Conservation (phyloP, 2,113 vertebrate genomes). For the Crotalus helleri region DNA sequence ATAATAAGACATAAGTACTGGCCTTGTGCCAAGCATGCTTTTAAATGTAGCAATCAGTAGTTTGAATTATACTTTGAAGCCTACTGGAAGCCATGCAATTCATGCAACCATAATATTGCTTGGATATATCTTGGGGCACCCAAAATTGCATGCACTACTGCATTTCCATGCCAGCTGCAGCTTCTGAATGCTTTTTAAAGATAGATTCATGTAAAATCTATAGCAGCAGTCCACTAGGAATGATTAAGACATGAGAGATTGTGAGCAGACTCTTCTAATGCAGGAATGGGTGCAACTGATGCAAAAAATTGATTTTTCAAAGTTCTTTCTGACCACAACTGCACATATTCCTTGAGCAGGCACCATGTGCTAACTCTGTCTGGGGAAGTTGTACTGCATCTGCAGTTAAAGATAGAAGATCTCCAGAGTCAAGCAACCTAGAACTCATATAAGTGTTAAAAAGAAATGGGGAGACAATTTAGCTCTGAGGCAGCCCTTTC, state of each 20-base stretch:
- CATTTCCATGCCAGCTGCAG: not conserved
- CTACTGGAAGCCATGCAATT: not conserved
- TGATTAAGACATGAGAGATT: not conserved
- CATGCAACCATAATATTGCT: not conserved
- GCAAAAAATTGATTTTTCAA: not conserved
- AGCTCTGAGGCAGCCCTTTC: not conserved
- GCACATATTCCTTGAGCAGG: not conserved
- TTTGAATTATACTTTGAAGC: not conserved
- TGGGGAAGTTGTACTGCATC: not conserved
- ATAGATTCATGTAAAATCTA: not conserved
- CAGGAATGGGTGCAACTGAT: not conserved
- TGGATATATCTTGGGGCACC: not conserved
- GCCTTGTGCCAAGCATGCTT: not conserved
- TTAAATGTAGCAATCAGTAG: not conserved
- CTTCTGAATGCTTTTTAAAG: not conserved
- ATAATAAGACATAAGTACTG: not conserved
- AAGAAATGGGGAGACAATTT: not conserved
- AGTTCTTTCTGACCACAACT: not conserved
- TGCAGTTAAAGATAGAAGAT: not conserved
- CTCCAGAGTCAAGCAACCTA: not conserved
- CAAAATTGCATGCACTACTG: not conserved
- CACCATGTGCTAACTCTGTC: not conserved
- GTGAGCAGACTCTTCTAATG: not conserved
- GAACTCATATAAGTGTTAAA: not conserved
- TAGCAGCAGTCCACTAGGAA: not conserved